Percentiles rank a stretch among this genome's conserved stretches.
Conservation (phyloP, 2,888 invertebrate genomes). For the Oasisia sp. region DNA sequence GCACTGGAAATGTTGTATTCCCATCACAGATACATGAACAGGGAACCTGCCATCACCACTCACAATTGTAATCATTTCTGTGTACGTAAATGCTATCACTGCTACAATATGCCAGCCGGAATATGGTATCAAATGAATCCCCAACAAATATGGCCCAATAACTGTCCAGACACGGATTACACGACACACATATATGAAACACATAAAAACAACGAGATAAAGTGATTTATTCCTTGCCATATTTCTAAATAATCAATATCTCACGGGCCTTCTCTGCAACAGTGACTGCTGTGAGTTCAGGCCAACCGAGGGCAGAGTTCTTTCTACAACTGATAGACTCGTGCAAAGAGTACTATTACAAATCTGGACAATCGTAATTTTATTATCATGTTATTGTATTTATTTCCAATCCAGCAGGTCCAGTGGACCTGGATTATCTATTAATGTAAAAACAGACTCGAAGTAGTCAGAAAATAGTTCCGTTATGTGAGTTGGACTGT, state of each 20-base stretch:
- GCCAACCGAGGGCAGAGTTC: neutral
- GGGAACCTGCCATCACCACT: neutral
- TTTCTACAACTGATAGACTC: too few relatives aligned
- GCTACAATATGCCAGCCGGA: neutral
- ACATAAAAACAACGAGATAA: neutral
- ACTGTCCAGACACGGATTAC: neutral
- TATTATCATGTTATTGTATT: too few relatives aligned
- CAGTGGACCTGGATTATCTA: too few relatives aligned
- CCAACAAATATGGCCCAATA: neutral
- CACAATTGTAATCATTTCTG: neutral
- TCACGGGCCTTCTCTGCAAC: neutral
- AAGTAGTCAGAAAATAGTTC: too few relatives aligned
- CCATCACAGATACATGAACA: neutral
- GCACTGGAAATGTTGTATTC: neutral
- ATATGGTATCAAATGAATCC: neutral
- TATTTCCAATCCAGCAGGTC: too few relatives aligned
- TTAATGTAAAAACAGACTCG: too few relatives aligned
- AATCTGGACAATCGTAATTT: too few relatives aligned
- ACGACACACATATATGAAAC: neutral
- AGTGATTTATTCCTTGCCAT: neutral
- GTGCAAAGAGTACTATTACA: too few relatives aligned
- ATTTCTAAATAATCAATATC: neutral
- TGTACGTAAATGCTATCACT: neutral
- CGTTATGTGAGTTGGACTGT: too few relatives aligned
- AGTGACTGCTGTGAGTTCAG: neutral